Evolutionary conservation across 2,888 invertebrate genomes (phyloP).

Genomic region (Eutolmus rufibarbis): DNA sequence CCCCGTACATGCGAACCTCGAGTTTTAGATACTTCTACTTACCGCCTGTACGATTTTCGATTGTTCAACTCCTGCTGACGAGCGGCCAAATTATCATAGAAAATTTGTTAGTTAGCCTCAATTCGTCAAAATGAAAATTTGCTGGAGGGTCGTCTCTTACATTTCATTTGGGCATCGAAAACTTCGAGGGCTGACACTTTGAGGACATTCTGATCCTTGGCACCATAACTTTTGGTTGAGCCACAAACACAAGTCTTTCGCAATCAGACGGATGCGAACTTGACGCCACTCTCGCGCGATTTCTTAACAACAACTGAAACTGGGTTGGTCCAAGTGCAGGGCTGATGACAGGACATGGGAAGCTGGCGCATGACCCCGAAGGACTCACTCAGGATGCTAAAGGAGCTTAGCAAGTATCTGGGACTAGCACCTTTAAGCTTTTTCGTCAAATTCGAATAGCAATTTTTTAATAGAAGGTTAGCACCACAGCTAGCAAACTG

Average conservation of each 20-base stretch:
- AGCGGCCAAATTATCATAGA: neutral
- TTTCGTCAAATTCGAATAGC: neutral
- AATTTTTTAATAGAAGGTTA: neutral
- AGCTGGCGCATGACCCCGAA: neutral
- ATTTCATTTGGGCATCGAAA: neutral
- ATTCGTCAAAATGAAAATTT: neutral
- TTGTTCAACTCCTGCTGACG: neutral
- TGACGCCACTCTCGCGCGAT: neutral
- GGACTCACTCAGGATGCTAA: neutral
- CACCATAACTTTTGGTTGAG: slow-evolving; percentile 17
- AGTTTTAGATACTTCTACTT: neutral
- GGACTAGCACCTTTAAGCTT: neutral
- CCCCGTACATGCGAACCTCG: neutral
- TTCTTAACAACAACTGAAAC: slow-evolving; percentile 11
- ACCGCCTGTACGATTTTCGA: neutral
- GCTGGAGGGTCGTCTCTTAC: neutral
- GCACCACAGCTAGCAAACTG: neutral
- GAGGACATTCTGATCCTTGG: neutral
- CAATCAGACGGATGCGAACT: neutral
- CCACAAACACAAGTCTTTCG: slow-evolving; percentile 17
- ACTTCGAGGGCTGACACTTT: neutral
- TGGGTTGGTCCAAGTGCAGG: slow-evolving; percentile 13
- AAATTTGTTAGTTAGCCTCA: neutral
- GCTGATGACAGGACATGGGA: neutral
- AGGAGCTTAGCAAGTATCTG: neutral